Evolutionary conservation across 2,888 invertebrate species (phyloP).

Genomic region (Leptothorax acervorum): DNA sequence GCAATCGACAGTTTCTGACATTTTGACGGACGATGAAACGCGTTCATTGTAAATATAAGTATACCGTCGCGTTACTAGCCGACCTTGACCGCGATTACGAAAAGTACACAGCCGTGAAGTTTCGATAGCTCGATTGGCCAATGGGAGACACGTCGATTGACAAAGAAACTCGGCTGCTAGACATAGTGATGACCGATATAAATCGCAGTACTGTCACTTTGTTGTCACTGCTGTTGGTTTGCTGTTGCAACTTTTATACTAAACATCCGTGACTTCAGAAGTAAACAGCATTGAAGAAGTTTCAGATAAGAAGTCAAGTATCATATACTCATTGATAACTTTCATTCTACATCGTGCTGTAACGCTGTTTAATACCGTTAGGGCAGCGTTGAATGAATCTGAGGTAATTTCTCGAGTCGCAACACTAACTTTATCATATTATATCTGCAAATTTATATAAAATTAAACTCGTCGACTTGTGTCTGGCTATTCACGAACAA

Average conservation of each 20-base stretch:
- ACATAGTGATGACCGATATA: not conserved
- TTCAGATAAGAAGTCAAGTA: not conserved
- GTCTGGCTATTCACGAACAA: not conserved
- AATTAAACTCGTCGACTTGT: not conserved
- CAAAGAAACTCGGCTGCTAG: not conserved
- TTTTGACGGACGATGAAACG: conserved; percentile 1
- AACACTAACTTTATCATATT: not conserved
- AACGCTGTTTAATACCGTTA: not conserved
- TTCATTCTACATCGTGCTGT: not conserved
- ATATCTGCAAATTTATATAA: not conserved
- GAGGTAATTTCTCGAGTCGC: not conserved
- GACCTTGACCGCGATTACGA: conserved; percentile 41
- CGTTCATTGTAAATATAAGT: not conserved
- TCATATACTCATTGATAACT: not conserved
- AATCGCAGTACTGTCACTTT: not conserved
- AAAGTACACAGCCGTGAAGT: not conserved
- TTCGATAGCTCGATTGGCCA: conserved; percentile 12
- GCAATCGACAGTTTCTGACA: not conserved
- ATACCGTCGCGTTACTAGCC: not conserved
- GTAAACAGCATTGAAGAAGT: not conserved
- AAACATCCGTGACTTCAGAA: not conserved
- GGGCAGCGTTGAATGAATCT: not conserved
- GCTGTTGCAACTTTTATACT: not conserved
- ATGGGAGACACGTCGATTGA: not conserved
- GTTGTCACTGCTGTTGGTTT: not conserved